Evolutionary conservation across 2,113 vertebrate species (phyloP), one percentile per base, ranked within the genome.

Genomic region (Tiliqua scincoides): DNA sequence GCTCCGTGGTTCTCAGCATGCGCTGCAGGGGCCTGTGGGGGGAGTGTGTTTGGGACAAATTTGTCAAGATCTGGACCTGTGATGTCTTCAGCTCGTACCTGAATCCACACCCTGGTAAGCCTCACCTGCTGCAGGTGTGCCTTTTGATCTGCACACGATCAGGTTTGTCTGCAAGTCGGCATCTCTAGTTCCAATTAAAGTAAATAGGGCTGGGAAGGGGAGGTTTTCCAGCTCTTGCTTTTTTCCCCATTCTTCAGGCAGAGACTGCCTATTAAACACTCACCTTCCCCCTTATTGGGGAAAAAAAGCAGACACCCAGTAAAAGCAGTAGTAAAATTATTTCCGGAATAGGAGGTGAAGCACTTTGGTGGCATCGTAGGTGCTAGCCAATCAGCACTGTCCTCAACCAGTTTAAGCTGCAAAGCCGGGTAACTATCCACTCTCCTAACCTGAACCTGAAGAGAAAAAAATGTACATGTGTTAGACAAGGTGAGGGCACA

Each of bases 41-140:
- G 3, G 92, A 89, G 52, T 87, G 85, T 21, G 79, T 92, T 27
- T 93, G 92, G 92, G 86, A 92, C 57, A 82, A 79, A 30, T 91
- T 90, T 85, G 91, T 85, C 27, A 92, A 90, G 57, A 87, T 92
- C 77, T 92, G 92, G 91, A 91, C 91, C 43, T 92, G 91, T 40
- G 92, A 93, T 37, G 78, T 40, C 5, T 93, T 90, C 71, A 84
- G 85, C 67, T 93, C 92, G 30, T 89, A 91, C 76, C 71, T 93
- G 52, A 91, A 89, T 37, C 85, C 84, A 9, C 89, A 88, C n/a
- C 90, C 90, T 80, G 89, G 89, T 90, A 83, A 73, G 9, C 62
- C 48, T 17, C 74, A 54, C 8, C 5, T 62, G 20, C 3, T 30
- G 2, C 17, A 32, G 52, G 30, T 23, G 37, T 21, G 54, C 20